These are phyloP conservation scores for Sebastes hubbsi DNA, from an alignment of 2,797 vertebrate species.

Conservation along the genomic window DNA sequence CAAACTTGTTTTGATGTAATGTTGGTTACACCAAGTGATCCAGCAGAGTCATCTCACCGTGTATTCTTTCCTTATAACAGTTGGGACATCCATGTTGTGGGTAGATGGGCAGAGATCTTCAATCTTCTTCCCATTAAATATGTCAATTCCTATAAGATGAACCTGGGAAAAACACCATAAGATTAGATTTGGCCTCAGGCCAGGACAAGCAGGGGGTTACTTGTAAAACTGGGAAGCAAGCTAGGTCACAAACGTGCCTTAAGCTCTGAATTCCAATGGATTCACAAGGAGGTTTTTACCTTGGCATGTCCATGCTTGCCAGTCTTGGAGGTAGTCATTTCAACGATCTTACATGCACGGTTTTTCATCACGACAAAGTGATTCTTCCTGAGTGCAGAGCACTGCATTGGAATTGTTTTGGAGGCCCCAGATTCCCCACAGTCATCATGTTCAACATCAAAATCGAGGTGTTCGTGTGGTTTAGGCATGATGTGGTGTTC, in stretches of 20 bases:
- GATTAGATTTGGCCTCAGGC: background rate
- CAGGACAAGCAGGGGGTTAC: background rate
- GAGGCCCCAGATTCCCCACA: conserved; percentile 84
- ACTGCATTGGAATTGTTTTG: conserved; percentile 90
- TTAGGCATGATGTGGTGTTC: conserved; percentile 74
- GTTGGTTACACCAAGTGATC: background rate
- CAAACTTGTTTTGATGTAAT: background rate
- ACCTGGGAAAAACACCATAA: conserved; percentile 79
- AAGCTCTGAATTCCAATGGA: conserved; percentile 15
- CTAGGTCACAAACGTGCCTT: background rate
- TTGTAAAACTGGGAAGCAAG: background rate
- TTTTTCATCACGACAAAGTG: conserved; percentile 93
- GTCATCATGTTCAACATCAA: too few relatives aligned
- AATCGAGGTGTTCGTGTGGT: too few relatives aligned
- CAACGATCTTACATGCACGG: conserved; percentile 94
- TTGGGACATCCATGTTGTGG: conserved; percentile 97
- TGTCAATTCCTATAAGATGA: conserved; percentile 93
- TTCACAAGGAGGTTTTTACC: conserved; percentile 74
- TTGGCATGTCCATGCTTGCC: conserved; percentile 98
- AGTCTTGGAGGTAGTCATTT: conserved; percentile 97
- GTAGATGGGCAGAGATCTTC: conserved; percentile 98
- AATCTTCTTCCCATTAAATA: conserved; percentile 94
- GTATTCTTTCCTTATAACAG: conserved; percentile 91
- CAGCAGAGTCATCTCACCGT: conserved; percentile 74
- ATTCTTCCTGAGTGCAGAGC: conserved; percentile 96